Conservation (phyloP, 2,797 vertebrate genomes). For the Enteromius paludinosus region DNA sequence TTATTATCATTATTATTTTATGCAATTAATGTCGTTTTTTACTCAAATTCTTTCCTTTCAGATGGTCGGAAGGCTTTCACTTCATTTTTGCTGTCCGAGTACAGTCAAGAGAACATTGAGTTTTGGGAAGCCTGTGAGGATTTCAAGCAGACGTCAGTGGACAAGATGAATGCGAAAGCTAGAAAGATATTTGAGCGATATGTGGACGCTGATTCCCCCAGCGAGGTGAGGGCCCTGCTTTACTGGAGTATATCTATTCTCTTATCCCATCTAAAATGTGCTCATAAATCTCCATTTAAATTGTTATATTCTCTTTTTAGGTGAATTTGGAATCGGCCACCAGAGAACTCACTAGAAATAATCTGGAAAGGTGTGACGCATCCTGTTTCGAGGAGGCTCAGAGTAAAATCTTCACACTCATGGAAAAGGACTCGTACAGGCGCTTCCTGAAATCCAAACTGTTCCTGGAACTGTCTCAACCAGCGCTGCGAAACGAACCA, state of each 20-base stretch:
- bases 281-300: not conserved
- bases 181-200: constrained; percentile 86
- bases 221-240: constrained; percentile 76
- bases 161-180: constrained; percentile 79
- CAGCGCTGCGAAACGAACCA: constrained; percentile 42
- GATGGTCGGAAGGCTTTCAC: constrained; percentile 84
- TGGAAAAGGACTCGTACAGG: constrained; percentile 95
- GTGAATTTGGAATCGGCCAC: constrained; percentile 90
- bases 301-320: constrained; percentile 65
- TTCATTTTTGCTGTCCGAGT: constrained; percentile 87
- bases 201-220: constrained; percentile 83
- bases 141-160: constrained; percentile 80
- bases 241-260: not conserved
- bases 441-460: constrained; percentile 89
- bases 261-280: not conserved
- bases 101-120: constrained; percentile 91
- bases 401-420: constrained; percentile 88
- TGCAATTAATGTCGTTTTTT: not conserved
- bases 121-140: constrained; percentile 93
- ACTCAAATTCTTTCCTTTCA: constrained; percentile 58
- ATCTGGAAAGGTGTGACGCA: constrained; percentile 75
- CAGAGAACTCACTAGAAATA: constrained; percentile 83
- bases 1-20: not conserved
- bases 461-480: constrained; percentile 77
- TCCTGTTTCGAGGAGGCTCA: constrained; percentile 89